Percentiles rank a stretch among this genome's conserved stretches.
These are phyloP conservation scores for Drosophila insularis DNA, from an alignment of 1,140 invertebrate genomes.

Conservation along the genomic window DNA sequence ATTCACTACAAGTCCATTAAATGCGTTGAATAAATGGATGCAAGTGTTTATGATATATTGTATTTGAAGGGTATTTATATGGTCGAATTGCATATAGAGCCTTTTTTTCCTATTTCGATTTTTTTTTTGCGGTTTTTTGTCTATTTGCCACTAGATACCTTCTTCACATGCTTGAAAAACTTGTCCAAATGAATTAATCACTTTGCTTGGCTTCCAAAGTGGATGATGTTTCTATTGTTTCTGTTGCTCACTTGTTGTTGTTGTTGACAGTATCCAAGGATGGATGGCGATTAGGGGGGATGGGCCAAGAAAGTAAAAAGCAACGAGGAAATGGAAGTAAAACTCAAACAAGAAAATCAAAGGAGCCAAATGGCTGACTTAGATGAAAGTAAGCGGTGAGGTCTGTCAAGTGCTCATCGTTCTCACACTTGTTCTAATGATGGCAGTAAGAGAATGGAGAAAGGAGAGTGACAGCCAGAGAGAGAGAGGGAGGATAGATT, in stretches of 20 bases:
- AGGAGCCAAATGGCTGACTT: conserved; percentile 13
- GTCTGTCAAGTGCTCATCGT: conserved; percentile 58
- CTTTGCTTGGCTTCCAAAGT: conserved; percentile 65
- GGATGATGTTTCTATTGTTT: conserved; percentile 68
- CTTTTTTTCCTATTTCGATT: conserved; percentile 11
- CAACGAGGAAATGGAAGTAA: conserved; percentile 31
- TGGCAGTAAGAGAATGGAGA: neutral
- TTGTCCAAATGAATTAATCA: conserved; percentile 81
- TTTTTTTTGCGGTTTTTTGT: conserved; percentile 1
- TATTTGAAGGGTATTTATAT: neutral
- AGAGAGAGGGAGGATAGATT: neutral
- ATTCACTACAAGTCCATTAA: too few relatives aligned
- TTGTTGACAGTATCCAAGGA: conserved; percentile 26
- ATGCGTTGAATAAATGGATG: too few relatives aligned
- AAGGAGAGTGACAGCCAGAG: too few relatives aligned
- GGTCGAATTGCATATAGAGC: conserved; percentile 31
- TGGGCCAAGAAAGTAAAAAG: conserved; percentile 17
- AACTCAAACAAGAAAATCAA: conserved; percentile 28
- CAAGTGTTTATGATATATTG: too few relatives aligned
- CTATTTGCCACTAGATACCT: conserved; percentile 26
- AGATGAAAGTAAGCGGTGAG: conserved; percentile 2
- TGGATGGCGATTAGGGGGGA: neutral
- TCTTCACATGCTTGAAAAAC: conserved; percentile 53
- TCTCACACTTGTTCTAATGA: conserved; percentile 26
- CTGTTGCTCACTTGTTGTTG: conserved; percentile 24